Conservation (phyloP, 92 coral and sea anemone genomes). For the Zoanthus gigantus region DNA sequence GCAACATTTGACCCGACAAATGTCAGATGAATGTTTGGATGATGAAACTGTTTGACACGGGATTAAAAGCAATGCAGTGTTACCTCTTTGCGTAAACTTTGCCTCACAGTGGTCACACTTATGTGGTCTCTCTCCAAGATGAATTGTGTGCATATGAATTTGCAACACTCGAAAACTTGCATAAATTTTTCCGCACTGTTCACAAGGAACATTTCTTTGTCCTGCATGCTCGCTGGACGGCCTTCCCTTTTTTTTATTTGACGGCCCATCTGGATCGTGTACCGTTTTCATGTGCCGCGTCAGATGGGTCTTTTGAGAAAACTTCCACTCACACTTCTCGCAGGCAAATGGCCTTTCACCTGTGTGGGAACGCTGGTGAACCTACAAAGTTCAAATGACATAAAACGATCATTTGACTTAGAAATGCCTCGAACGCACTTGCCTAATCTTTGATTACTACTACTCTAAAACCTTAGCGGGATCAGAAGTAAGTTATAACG, state of each 20-base stretch:
- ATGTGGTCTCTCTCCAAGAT: conserved; percentile 78
- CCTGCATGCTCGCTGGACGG: conserved; percentile 15
- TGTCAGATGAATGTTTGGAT: neutral
- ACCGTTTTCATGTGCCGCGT: conserved; percentile 77
- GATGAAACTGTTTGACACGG: neutral
- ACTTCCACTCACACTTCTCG: conserved; percentile 80
- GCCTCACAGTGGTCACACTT: conserved; percentile 83
- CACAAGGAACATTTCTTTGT: conserved; percentile 57
- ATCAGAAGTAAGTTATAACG: no score
- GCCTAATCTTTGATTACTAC: no score
- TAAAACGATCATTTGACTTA: no score
- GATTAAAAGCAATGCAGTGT: neutral
- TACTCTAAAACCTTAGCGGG: no score
- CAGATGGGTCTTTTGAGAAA: conserved; percentile 85
- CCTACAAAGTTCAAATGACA: conserved; percentile 42
- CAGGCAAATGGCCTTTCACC: conserved; percentile 86
- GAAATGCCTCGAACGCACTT: no score
- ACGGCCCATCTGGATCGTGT: conserved; percentile 49
- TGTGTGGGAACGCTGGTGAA: conserved; percentile 84
- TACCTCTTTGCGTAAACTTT: conserved; percentile 87
- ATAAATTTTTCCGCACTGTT: conserved; percentile 73
- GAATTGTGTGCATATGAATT: conserved; percentile 77
- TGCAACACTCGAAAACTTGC: conserved; percentile 76
- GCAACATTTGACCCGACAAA: neutral
- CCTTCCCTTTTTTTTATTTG: conserved; percentile 31